These are phyloP conservation scores for Heliornis fulica DNA, from an alignment of 2,113 vertebrate genomes.

Conservation along the genomic window DNA sequence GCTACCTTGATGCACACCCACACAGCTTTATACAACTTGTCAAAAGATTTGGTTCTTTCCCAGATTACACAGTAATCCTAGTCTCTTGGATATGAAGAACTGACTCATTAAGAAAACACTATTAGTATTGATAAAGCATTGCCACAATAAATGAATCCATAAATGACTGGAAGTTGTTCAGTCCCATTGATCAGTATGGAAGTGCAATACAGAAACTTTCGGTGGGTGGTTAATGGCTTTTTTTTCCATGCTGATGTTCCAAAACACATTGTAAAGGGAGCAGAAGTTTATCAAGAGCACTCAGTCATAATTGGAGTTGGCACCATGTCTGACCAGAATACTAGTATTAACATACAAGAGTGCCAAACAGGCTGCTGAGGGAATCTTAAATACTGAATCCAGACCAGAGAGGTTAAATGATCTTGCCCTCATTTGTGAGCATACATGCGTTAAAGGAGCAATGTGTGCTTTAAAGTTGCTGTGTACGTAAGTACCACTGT, in stretches of 20 bases:
- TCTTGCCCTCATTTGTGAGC: background rate
- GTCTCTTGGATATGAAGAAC: background rate
- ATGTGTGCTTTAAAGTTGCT: background rate
- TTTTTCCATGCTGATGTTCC: background rate
- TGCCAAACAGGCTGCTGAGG: background rate
- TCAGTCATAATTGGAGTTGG: background rate
- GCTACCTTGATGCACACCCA: background rate
- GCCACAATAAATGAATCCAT: background rate
- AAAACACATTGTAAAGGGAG: background rate
- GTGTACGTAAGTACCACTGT: background rate
- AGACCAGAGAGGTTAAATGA: background rate
- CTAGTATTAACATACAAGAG: background rate
- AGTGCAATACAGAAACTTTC: background rate
- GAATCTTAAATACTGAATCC: background rate
- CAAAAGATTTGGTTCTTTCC: background rate
- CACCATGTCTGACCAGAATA: background rate
- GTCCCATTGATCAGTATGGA: background rate
- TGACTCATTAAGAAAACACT: background rate
- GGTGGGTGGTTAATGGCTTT: background rate
- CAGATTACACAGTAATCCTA: background rate
- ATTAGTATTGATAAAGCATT: background rate
- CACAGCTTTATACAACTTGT: background rate
- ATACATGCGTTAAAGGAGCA: background rate
- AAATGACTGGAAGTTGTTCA: background rate
- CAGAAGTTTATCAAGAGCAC: background rate